Base-by-base conservation (phyloP, 2,113 vertebrate genomes). In the Ptilonorhynchus violaceus region DNA sequence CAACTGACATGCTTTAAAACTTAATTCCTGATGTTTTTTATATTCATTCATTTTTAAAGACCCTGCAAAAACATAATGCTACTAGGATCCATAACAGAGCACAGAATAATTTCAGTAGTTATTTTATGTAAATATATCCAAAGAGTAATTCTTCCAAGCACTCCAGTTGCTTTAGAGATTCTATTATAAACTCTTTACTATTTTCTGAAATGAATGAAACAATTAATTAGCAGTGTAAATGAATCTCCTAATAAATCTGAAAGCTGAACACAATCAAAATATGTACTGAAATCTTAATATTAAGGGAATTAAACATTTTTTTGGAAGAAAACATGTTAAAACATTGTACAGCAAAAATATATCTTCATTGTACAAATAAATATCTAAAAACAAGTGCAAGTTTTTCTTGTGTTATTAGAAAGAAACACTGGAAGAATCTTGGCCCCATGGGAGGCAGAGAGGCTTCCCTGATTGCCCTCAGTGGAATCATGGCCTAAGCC, bases 1-100 rank as follows among this genome's bases (percentile, higher is more conserved):
- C 62, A 88, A 46, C 3, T 56, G 28, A 56, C 64, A 85, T 49
- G 39, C 15, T 85, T 81, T 75, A 75, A 82, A 93, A 50, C 13
- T n/a, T 87, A 52, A 70, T 81, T 86, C 44, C 19, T 74, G 14
- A 9, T 63, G 17, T 60, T 84, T 83, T 94, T 90, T 13, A 35
- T 68, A 52, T 85, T 78, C 2, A 89, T 89, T 70, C 28, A 82
- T 94, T 96, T 95, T 86, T 87, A 84, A 94, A 74, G 72, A 22
- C 17, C 28, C 16, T 8, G 2, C 9, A 93, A 75, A 84, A 84
- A 5, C 3, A 31, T 49, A 60, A 52, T 35, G 9, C 4, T 74
- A 50, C 16, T 59, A 47, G 16, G 12, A 67, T 41, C 7, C 31
- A 30, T 35, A 78, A 47, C 6, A 74, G 16, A 87, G 11, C 13